Conservation (phyloP, 2,797 vertebrate species). For the Pipistrellus nathusii region DNA sequence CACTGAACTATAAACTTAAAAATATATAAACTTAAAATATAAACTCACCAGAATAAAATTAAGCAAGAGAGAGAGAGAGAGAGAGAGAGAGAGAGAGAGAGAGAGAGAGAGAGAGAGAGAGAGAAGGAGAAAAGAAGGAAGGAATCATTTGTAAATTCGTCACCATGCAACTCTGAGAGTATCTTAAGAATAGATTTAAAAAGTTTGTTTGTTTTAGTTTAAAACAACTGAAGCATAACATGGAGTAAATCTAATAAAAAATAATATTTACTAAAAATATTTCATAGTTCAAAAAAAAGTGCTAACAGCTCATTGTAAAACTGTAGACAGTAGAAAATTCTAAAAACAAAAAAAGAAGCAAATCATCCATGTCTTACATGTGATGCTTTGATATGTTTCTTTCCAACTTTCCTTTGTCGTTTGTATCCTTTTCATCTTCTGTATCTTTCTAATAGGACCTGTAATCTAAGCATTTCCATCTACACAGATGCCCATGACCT, state of each 20-base stretch:
- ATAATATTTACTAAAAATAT: neutral
- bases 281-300: neutral
- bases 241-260: neutral
- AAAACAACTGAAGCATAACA: neutral
- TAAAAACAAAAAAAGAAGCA: slow-evolving; percentile 22
- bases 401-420: slow-evolving; percentile 35
- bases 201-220: neutral
- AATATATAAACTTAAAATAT: neutral
- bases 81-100: neutral
- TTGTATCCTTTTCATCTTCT: neutral
- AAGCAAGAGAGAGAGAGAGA: neutral
- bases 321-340: slow-evolving; percentile 29
- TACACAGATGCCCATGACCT: neutral
- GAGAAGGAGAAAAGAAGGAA: no score
- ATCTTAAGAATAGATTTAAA: neutral
- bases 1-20: neutral
- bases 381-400: slow-evolving; percentile 26
- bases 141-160: neutral
- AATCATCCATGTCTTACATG: neutral
- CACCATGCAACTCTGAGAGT: neutral
- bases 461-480: neutral
- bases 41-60: neutral
- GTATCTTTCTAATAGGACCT: neutral
- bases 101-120: neutral
- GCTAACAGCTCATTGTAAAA: slow-evolving; percentile 12